Base-by-base conservation (phyloP, 2,888 invertebrate genomes). In the Mongoloraphidia duomilia region DNA sequence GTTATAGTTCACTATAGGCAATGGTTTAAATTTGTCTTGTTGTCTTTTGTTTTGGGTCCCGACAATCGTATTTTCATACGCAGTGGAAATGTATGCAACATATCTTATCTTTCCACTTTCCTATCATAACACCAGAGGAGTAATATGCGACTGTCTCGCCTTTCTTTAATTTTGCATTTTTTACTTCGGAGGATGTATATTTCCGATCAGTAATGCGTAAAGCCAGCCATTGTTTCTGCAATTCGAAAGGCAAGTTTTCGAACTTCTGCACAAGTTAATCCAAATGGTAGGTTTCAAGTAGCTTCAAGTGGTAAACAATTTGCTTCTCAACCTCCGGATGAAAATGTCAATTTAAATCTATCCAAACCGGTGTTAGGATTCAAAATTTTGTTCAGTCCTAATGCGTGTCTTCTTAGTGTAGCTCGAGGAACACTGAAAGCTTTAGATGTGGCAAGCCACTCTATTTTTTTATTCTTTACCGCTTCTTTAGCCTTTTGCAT, bases 361-460 rank as follows among this genome's bases (percentile, higher is more conserved):
- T 6, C 41, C 11, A 41, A 14, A 41, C 41, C 41, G n/a, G 14
- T 10, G 14, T 14, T 41, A 14, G 41, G 14, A 11, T 4, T 14
- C 14, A 41, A 41, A 12, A 6, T 41, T 41, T 41, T 41, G 42
- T 47, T 50, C 10, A 9, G 34, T 41, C 43, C 34, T 45, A 17
- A 38, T 26, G 43, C 46, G 35, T 41, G 35, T 40, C 47, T 43
- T 44, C 50, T 45, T 13, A 53, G 41, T 26, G 50, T 52, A 34
- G 52, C 44, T 34, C 35, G 44, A 13, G 50, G 52, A 14, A 52
- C 49, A 11, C 41, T 33, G 36, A 49, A 50, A n/a, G 48, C 48
- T 41, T 50, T 52, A 17, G 52, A 45, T 33, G 50, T 46, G 40
- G 44, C 46, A n/a, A 51, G 37, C 47, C 51, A 51, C n/a, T 49